Base-by-base conservation (phyloP, 2,113 vertebrate genomes). In the Ptilonorhynchus violaceus region DNA sequence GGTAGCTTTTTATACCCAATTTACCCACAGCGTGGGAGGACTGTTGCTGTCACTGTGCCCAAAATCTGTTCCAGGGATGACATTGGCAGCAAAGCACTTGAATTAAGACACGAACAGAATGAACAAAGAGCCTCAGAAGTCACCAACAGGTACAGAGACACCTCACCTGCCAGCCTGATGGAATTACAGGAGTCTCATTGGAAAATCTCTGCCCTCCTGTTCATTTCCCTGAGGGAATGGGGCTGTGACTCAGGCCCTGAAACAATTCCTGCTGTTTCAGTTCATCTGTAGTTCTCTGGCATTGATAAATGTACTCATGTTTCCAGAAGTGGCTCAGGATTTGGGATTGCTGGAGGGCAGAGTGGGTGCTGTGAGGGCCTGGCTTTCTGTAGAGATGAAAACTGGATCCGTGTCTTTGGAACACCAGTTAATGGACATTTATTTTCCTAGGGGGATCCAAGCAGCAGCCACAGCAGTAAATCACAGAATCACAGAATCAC, bases 281-380 rank as follows among this genome's bases (percentile, higher is more conserved):
- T 6, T 74, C 24, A 5, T n/a, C 59, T 44, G 30, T 3, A 7
- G 16, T 8, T 47, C 37, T 58, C 44, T 35, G 55, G 64, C 64
- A 59, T 9, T 0, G 0, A 35, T 13, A 73, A 69, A 69, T 6
- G 14, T 1, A 18, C 3, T 0, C 4, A 15, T 3, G 1, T 52
- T 88, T 87, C 33, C 84, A 53, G 24, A 19, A 49, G 15, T 8
- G 31, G 37, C 55, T 22, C 14, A 33, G 7, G 41, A 15, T 35
- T 13, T 66, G 53, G n/a, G 50, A 20, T 18, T 49, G 24, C 59
- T 64, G 3, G 44, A 30, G 80, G 49, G 35, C 62, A 52, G n/a
- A 39, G 41, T 3, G 1, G 55, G 18, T 21, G 20, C 59, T 69
- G n/a, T 8, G n/a, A 58, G 37, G 46, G 58, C 8, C 15, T 70